Evolutionary conservation across 2,888 invertebrate species (phyloP).

Genomic region (Zaprionus bogoriensis): DNA sequence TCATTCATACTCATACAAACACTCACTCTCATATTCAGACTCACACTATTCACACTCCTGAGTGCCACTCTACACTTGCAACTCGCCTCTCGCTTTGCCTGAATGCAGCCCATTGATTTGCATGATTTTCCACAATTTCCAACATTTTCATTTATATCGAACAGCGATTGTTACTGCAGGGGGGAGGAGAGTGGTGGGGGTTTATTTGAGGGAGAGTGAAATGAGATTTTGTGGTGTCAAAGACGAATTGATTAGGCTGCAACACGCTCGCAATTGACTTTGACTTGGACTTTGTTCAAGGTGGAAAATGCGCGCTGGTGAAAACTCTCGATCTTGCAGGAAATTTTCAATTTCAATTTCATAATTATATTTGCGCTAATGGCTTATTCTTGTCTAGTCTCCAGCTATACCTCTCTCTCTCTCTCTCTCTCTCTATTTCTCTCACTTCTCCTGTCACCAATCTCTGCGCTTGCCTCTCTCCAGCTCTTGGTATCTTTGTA

Average conservation of each 20-base stretch:
- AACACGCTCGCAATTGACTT: no score
- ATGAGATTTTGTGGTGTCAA: slow-evolving; percentile 62
- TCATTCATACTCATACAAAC: no score
- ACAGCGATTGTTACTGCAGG: slow-evolving; percentile 31
- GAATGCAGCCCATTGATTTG: slow-evolving; percentile 64
- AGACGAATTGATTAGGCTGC: no score
- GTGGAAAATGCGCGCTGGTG: no score
- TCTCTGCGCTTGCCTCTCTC: not conserved
- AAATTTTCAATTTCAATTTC: not conserved
- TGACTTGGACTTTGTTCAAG: no score
- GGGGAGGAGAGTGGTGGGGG: not conserved
- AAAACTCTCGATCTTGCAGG: no score
- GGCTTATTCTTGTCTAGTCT: not conserved
- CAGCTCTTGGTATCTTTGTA: not conserved
- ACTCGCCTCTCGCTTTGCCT: slow-evolving; percentile 45
- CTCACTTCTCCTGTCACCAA: not conserved
- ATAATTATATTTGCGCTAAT: not conserved
- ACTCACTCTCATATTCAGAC: not conserved
- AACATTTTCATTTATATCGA: slow-evolving; percentile 2
- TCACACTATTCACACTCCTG: not conserved
- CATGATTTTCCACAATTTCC: slow-evolving; percentile 58
- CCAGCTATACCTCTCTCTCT: not conserved
- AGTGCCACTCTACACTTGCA: no score
- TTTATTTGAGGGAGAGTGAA: slow-evolving; percentile 14
- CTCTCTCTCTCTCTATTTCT: not conserved